Evolutionary conservation across 92 coral and sea anemone genomes (phyloP), one percentile per base, ranked within the genome.

Genomic region (Bergia puertoricense): DNA sequence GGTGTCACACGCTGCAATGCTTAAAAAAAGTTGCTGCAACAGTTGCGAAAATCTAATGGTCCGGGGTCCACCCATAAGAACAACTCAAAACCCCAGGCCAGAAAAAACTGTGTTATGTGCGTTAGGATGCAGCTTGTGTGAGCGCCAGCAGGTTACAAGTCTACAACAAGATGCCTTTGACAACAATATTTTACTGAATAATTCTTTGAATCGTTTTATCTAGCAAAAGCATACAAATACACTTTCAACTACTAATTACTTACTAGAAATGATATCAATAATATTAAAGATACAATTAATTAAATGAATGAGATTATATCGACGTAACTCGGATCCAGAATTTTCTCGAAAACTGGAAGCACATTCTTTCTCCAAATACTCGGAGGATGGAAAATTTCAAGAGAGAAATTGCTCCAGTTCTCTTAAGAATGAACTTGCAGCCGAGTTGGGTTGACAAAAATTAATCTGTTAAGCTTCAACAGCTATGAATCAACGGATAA

Each of bases 351-450:
- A 66, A 22, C 23, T 5, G 74, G 20, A 62, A 22, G 8, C 44
- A 57, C 68, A 76, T 38, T 82, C 76, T 15, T 66, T 66, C 74
- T 80, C 38, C 48, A 82, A 82, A 66, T 66, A 67, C 15, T 65
- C 76, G 85, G 39, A 82, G 82, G 62, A 62, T 66, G 23, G 44
- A 66, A 66, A 30, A 82, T 82, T 82, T 82, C 41, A 38, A 40
- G 54, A 65, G 0, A 66, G 86, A 75, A 16, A 20, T 20, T 66
- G 74, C 57, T 41, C 38, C 30, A 82, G 2, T 5, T 40, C 38
- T 40, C 48, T 80, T 23, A 79, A 36, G 66, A 82, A 82, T 8
- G 3, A 3, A 13, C 6, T 23, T 42, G 74, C 43, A 41, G 39
- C 43, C 37, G 23, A 22, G 81, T 76, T 43, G 43, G 15, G 9